Percentiles rank a stretch among this genome's conserved stretches.
These are phyloP conservation scores for Heliconius eleuchia DNA, from an alignment of 1,140 invertebrate species.

Conservation along the genomic window DNA sequence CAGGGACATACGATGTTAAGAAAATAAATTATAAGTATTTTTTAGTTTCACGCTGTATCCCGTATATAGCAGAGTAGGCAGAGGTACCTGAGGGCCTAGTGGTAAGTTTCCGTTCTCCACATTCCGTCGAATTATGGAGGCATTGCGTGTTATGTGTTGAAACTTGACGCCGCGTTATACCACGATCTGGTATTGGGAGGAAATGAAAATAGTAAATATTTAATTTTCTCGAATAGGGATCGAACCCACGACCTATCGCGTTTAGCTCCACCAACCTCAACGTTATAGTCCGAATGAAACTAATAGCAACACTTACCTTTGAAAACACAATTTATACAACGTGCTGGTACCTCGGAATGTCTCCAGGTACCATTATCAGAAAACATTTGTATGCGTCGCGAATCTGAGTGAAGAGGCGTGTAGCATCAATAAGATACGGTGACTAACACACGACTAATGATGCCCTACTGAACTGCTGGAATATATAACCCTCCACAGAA, in stretches of 20 bases:
- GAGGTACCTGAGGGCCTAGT: too few relatives aligned
- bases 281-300: background rate
- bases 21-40: background rate
- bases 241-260: too few relatives aligned
- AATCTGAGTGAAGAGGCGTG: constrained; percentile 59
- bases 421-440: constrained; percentile 60
- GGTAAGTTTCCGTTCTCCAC: too few relatives aligned
- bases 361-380: constrained; percentile 34
- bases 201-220: too few relatives aligned
- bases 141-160: too few relatives aligned
- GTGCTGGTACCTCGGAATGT: constrained; percentile 33
- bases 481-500: constrained; percentile 45
- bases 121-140: too few relatives aligned
- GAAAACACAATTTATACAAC: constrained; percentile 31
- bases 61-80: too few relatives aligned
- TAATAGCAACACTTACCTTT: constrained; percentile 15
- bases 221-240: too few relatives aligned
- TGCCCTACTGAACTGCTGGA: constrained; percentile 49
- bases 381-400: constrained; percentile 70
- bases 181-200: too few relatives aligned
- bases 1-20: background rate
- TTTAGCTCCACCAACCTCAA: too few relatives aligned
- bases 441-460: constrained; percentile 62
- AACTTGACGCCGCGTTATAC: too few relatives aligned
- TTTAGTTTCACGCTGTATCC: too few relatives aligned